These are phyloP conservation scores for Lycaon pictus DNA, from an alignment of 2,113 vertebrate genomes.

Conservation along the genomic window DNA sequence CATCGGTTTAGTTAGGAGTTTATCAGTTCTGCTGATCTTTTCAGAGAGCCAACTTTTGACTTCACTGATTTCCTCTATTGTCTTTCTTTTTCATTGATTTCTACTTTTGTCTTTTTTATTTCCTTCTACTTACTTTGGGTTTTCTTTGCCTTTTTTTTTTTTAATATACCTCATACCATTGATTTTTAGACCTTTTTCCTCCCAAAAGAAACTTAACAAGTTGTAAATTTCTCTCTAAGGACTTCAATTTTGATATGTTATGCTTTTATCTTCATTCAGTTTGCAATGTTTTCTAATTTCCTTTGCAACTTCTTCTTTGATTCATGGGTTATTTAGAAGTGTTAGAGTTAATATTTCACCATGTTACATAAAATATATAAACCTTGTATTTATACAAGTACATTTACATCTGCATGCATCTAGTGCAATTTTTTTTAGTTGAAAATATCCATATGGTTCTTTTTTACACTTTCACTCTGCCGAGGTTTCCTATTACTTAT, in stretches of 20 bases:
- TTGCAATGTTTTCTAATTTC: conserved; percentile 26
- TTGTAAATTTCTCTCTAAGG: not conserved
- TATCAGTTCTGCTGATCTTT: not conserved
- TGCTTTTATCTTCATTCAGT: not conserved
- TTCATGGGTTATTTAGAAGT: not conserved
- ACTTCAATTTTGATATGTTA: not conserved
- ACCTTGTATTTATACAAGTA: not conserved
- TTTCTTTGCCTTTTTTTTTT: conserved; percentile 13
- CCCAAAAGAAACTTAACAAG: not conserved
- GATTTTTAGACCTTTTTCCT: not conserved
- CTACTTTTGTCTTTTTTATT: not conserved
- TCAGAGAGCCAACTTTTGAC: not conserved
- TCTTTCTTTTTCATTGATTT: not conserved
- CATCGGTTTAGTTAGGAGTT: not conserved
- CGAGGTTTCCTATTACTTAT: not conserved
- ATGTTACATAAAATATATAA: not conserved
- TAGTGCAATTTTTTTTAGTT: not conserved
- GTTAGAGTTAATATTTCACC: not conserved
- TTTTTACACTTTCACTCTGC: not conserved
- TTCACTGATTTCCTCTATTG: not conserved
- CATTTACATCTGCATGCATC: not conserved
- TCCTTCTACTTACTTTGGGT: not conserved
- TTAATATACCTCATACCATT: not conserved
- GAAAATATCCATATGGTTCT: not conserved
- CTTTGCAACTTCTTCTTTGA: not conserved